A percentile compares a stretch with the other conserved stretches of the same genome.
These are phyloP conservation scores for Neotoma lepida DNA, from an alignment of 2,113 vertebrate species.

Conservation along the genomic window DNA sequence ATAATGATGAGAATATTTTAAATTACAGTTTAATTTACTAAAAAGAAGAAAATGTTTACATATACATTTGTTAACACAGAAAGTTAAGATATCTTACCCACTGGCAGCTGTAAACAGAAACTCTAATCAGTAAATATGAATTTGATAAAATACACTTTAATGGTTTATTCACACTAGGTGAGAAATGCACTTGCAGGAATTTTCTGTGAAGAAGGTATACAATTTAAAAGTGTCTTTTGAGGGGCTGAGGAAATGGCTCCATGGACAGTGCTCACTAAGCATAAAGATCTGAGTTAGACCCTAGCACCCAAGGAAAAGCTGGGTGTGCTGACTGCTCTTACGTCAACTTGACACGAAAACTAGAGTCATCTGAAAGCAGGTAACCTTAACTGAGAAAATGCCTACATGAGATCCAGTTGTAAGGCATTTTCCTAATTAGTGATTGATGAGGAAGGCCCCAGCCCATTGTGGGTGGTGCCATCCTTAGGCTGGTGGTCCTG, in stretches of 20 bases:
- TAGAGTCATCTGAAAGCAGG: neutral
- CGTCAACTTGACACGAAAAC: neutral
- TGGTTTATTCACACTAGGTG: neutral
- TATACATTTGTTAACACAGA: neutral
- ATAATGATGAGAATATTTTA: conserved; percentile 29
- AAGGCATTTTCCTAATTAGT: neutral
- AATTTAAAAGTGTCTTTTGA: conserved; percentile 1
- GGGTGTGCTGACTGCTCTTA: neutral
- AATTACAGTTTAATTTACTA: conserved; percentile 4
- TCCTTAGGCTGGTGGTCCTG: neutral
- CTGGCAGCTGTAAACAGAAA: neutral
- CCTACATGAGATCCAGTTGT: neutral
- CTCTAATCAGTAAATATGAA: neutral
- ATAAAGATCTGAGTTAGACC: neutral
- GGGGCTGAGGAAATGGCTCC: neutral
- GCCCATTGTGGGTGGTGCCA: neutral
- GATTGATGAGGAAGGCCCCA: neutral
- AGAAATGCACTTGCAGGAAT: neutral
- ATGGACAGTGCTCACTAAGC: neutral
- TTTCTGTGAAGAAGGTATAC: neutral
- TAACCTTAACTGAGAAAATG: neutral
- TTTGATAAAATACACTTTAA: conserved; percentile 6
- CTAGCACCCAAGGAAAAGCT: neutral
- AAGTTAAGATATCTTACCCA: conserved; percentile 1
- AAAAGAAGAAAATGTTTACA: neutral